A percentile compares a stretch with the other conserved stretches of the same genome.
phyloP scores from a whole-genome alignment of 2,113 vertebrate species.

The Phylloscopus whistleri region DNA sequence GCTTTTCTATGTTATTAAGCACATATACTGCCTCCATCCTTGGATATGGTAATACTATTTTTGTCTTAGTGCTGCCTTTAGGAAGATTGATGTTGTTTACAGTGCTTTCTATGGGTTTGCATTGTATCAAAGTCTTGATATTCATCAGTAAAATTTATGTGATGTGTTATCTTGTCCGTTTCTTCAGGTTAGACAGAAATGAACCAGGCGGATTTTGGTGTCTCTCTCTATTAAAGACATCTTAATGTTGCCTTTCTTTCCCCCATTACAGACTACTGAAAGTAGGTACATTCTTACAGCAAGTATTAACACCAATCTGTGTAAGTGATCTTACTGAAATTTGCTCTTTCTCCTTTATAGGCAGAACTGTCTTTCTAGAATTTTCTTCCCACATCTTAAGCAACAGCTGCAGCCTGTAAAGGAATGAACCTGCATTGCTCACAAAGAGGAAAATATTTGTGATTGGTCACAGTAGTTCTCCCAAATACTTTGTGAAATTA shows the following conservation, averaged over 20 bases:
- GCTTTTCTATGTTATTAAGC: background rate
- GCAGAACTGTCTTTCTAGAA: background rate
- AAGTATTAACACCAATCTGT: background rate
- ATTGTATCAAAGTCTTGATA: background rate
- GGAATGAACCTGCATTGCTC: background rate
- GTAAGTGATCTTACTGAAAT: background rate
- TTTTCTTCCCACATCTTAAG: background rate
- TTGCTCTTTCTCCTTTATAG: background rate
- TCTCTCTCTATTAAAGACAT: background rate
- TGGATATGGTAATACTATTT: slow-evolving; percentile 27
- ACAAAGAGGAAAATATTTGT: background rate
- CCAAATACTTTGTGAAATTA: background rate
- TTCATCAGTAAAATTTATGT: slow-evolving; percentile 21
- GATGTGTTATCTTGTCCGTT: background rate
- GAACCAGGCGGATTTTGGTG: background rate
- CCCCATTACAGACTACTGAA: background rate
- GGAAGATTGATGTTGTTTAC: slow-evolving; percentile 36
- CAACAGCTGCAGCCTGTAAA: background rate
- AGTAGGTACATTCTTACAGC: background rate
- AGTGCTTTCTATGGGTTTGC: background rate
- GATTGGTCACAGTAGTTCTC: background rate
- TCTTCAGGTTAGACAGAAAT: background rate
- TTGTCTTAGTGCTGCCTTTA: background rate
- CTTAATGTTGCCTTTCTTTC: background rate
- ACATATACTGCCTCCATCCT: background rate